Evolutionary conservation across 2,888 invertebrate species (phyloP).

Genomic region (Alsophila aescularia): DNA sequence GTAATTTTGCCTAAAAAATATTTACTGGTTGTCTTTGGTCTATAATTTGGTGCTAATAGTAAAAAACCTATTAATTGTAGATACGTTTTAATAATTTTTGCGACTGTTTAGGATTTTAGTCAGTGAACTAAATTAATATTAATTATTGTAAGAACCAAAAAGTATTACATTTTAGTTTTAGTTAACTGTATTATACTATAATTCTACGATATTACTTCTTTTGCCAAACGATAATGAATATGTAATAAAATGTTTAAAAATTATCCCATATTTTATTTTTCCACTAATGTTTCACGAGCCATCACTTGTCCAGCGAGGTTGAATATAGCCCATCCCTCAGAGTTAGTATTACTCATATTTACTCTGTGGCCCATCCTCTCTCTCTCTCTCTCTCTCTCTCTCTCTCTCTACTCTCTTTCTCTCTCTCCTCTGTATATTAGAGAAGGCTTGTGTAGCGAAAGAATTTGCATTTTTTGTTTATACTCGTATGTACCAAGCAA

Average conservation of each 20-base stretch:
- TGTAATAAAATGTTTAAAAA: constrained; percentile 72
- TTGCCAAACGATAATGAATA: constrained; percentile 78
- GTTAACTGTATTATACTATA: constrained; percentile 51
- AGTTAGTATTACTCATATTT: too few relatives aligned
- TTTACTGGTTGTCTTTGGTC: constrained; percentile 42
- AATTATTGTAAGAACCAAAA: constrained; percentile 76
- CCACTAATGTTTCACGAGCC: too few relatives aligned
- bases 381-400: too few relatives aligned
- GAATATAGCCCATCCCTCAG: not conserved
- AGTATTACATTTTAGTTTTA: constrained; percentile 71
- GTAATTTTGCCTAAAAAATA: constrained; percentile 43
- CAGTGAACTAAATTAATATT: constrained; percentile 49
- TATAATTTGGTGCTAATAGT: constrained; percentile 75
- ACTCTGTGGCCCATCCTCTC: too few relatives aligned
- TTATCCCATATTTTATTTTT: constrained; percentile 39
- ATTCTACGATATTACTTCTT: constrained; percentile 62
- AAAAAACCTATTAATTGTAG: constrained; percentile 43
- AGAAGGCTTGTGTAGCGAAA: too few relatives aligned
- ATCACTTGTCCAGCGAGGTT: too few relatives aligned
- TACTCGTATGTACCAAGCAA: too few relatives aligned
- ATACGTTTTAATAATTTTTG: constrained; percentile 35
- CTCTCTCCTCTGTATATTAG: too few relatives aligned
- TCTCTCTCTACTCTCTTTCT: too few relatives aligned
- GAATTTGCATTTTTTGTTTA: too few relatives aligned
- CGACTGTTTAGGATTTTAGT: constrained; percentile 42